Evolutionary conservation across 2,113 vertebrate genomes (phyloP), one percentile per base, ranked within the genome.

Genomic region (Calypte anna): DNA sequence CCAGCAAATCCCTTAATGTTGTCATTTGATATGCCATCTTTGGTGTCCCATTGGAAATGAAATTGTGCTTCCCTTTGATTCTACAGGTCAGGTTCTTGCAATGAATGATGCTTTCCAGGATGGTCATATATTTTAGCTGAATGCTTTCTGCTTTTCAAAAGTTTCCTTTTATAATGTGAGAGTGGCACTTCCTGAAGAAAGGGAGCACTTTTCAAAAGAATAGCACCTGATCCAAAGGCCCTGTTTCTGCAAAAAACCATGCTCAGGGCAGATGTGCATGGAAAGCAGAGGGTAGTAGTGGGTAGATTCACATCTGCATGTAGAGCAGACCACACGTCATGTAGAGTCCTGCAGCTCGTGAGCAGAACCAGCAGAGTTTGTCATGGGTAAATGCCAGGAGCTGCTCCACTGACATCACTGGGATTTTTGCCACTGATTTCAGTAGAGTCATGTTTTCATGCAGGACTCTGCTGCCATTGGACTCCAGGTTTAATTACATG

Each of bases 381-480:
- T 33, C n/a, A 7, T 2, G 23, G 66, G 44, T 9, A 81, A 74
- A 58, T 17, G 53, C 57, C 86, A 63, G 61, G 38, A 92, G 53
- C 73, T 63, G 67, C 76, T 81, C 38, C 69, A 81, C 59, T 91
- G 86, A 93, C 82, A 86, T 62, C 88, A 80, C 72, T 55, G 61
- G 61, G 80, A 92, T 43, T 89, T 75, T 72, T 95, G 89, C 84
- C 78, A 82, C 75, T 30, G 86, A 92, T 76, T 88, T 90, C 94
- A 85, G 55, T 36, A 66, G 67, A 80, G 50, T 54, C 87, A 82
- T 50, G 82, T 79, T 48, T 97, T 91, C 75, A 91, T 21, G 28
- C 31, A 69, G 89, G 70, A 84, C 84, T 86, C 54, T 46, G 81
- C 58, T 95, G 93, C 74, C 77, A 67, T 82, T 70, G 74, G 66